Percentiles rank a stretch among this genome's conserved stretches.
Conservation (phyloP, 2,113 vertebrate species). For the Caranx melampygus region DNA sequence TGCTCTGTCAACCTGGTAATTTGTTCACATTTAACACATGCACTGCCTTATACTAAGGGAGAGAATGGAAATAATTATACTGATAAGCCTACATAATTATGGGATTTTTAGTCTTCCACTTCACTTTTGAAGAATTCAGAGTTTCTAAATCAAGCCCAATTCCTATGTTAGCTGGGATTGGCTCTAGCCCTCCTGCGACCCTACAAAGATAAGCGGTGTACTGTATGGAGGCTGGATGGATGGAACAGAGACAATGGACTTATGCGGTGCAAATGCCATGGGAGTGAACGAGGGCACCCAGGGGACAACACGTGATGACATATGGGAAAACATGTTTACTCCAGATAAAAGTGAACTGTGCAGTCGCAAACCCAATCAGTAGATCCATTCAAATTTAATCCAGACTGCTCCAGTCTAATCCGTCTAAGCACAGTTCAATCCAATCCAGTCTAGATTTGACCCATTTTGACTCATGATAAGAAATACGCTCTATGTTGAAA, state of each 20-base stretch:
- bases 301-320: background rate
- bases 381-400: constrained; percentile 34
- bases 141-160: constrained; percentile 4
- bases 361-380: background rate
- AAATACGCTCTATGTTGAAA: background rate
- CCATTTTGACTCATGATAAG: constrained; percentile 14
- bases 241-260: too few species aligned
- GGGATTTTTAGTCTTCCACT: background rate
- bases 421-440: background rate
- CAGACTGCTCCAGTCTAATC: background rate
- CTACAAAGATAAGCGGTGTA: too few species aligned
- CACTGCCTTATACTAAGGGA: background rate
- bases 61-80: background rate
- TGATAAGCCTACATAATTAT: background rate
- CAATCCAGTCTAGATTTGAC: background rate
- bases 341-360: background rate
- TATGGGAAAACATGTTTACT: background rate
- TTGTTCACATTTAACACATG: background rate
- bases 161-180: too few species aligned
- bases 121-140: background rate
- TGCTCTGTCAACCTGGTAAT: background rate
- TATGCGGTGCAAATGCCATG: too few species aligned
- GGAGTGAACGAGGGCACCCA: background rate
- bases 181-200: too few species aligned
- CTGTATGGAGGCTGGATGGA: too few species aligned